Conservation (phyloP, 2,113 vertebrate genomes). For the Alaudala cheleensis region DNA sequence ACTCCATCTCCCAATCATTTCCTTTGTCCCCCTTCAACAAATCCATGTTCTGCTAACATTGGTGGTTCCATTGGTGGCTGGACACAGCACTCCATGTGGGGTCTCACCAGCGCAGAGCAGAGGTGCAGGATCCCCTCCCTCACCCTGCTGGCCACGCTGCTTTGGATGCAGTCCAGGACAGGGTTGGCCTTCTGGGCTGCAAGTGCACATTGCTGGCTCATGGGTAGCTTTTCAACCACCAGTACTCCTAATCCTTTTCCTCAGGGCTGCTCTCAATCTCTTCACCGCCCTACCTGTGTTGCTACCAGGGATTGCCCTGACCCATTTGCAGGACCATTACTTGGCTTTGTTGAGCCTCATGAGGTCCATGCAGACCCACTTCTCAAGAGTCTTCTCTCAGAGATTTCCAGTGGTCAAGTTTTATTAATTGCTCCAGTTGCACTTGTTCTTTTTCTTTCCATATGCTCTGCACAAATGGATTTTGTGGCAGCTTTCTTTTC, state of each 20-base stretch:
- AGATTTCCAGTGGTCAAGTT: neutral
- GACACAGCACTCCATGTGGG: too few species aligned
- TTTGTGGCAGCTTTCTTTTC: constrained; percentile 4
- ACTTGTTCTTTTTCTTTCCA: constrained; percentile 16
- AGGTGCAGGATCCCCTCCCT: neutral
- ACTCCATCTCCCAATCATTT: too few species aligned
- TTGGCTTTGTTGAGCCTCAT: neutral
- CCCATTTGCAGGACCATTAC: neutral
- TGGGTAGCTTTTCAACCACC: neutral
- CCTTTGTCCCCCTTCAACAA: neutral
- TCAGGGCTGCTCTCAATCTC: neutral
- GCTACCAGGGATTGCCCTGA: fast-evolving
- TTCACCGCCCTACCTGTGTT: neutral
- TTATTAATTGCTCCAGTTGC: constrained; percentile 22
- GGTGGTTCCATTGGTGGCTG: neutral
- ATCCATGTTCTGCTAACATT: neutral
- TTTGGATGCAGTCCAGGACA: neutral
- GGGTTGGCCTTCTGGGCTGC: neutral
- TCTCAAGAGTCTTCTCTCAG: neutral
- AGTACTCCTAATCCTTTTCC: neutral
- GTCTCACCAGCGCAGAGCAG: neutral
- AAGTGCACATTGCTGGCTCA: neutral
- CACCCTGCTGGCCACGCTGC: neutral
- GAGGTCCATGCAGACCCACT: neutral
- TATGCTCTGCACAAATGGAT: neutral